Conservation (phyloP, 64 coral and sea anemone genomes). For the Acropora yongei region DNA sequence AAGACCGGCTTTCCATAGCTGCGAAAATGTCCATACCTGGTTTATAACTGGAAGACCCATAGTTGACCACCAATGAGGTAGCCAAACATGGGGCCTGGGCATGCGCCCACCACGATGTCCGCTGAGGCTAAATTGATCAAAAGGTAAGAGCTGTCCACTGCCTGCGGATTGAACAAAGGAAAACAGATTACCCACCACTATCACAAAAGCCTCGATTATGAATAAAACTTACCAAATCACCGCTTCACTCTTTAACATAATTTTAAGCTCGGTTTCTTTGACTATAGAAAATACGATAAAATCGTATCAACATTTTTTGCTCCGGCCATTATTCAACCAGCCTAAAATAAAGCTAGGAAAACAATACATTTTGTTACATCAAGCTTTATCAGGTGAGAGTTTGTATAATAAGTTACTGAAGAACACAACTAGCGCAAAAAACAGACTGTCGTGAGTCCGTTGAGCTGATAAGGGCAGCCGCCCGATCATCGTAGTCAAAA, state of each 20-base stretch:
- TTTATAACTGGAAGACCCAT: neutral
- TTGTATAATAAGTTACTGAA: no score
- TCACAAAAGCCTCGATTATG: slow-evolving; percentile 26
- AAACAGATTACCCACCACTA: slow-evolving; percentile 59
- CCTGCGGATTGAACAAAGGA: slow-evolving; percentile 47
- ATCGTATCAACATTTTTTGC: no score
- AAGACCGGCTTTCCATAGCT: slow-evolving; percentile 23
- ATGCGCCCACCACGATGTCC: slow-evolving; percentile 52
- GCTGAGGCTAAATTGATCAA: slow-evolving; percentile 63
- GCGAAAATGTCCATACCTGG: neutral
- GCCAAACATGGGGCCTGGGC: slow-evolving; percentile 18
- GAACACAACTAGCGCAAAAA: no score
- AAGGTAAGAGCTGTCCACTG: slow-evolving; percentile 27
- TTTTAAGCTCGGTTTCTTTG: neutral
- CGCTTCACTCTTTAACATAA: slow-evolving; percentile 22
- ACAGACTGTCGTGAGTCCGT: no score
- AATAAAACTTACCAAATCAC: slow-evolving; percentile 40
- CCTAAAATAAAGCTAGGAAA: no score
- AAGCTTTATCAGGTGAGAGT: no score
- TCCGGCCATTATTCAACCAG: no score
- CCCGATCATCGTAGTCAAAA: no score
- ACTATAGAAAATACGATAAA: neutral
- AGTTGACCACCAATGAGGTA: slow-evolving; percentile 18
- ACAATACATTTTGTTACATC: no score
- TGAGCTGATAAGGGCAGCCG: no score